Conservation (phyloP, 2,888 invertebrate genomes). For the Philereme vetulata region DNA sequence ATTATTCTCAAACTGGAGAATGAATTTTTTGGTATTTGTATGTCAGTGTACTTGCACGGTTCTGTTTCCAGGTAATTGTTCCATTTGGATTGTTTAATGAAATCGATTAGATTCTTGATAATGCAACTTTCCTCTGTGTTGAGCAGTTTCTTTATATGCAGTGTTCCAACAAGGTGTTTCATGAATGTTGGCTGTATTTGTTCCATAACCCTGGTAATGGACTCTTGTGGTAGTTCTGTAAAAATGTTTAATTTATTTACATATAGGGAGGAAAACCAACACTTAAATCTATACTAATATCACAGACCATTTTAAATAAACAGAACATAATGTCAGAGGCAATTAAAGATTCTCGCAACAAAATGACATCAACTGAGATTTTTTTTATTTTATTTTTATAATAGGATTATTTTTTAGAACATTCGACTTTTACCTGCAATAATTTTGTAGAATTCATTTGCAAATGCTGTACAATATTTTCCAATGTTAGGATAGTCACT, state of each 20-base stretch:
- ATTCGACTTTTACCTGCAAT: constrained; percentile 53
- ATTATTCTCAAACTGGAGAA: constrained; percentile 45
- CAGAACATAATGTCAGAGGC: too few species aligned
- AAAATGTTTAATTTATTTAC: constrained; percentile 27
- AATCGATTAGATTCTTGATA: constrained; percentile 54
- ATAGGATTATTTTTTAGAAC: too few species aligned
- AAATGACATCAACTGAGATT: too few species aligned
- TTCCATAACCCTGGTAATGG: constrained; percentile 60
- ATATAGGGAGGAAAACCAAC: too few species aligned
- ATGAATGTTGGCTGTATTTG: constrained; percentile 67
- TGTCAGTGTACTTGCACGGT: constrained; percentile 24
- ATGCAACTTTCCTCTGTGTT: constrained; percentile 53
- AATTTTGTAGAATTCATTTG: constrained; percentile 64
- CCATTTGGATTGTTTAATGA: constrained; percentile 56
- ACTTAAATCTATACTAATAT: too few species aligned
- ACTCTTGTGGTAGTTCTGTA: constrained; percentile 63
- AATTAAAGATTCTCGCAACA: too few species aligned
- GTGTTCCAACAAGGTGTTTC: constrained; percentile 57
- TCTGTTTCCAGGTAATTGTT: constrained; percentile 43
- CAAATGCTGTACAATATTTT: constrained; percentile 60
- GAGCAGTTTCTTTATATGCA: constrained; percentile 54
- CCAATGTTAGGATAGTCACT: constrained; percentile 66
- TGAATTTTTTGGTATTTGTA: constrained; percentile 42
- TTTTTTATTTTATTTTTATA: too few species aligned
- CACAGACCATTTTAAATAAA: too few species aligned